phyloP scores from a whole-genome alignment of 2,113 vertebrate species.

The Hippopotamus amphibius region DNA sequence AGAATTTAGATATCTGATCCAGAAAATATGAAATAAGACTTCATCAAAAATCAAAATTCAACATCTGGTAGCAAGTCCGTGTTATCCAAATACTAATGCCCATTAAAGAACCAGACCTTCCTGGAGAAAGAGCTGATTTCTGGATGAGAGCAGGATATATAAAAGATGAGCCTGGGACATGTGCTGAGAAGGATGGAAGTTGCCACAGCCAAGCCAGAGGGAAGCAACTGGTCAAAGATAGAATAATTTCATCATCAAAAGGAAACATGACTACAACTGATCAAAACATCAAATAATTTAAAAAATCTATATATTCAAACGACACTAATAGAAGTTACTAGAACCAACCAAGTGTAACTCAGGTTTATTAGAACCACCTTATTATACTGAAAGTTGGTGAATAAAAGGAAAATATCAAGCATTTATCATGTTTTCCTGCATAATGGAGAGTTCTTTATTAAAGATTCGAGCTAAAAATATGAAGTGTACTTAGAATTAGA shows the following conservation, averaged over 20 bases:
- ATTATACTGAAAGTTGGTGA: neutral
- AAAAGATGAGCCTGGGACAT: neutral
- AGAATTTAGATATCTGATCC: neutral
- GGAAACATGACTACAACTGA: neutral
- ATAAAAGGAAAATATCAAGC: neutral
- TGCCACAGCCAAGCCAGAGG: neutral
- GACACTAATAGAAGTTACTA: neutral
- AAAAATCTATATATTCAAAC: neutral
- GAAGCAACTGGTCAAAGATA: neutral
- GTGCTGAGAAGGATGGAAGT: neutral
- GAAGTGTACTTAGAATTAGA: neutral
- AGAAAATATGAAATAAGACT: neutral
- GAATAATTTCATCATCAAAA: neutral
- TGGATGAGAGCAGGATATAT: neutral
- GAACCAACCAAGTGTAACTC: neutral
- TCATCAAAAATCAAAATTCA: conserved; percentile 8
- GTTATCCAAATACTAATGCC: neutral
- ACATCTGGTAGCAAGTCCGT: neutral
- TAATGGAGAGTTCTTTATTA: neutral
- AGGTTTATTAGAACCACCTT: neutral
- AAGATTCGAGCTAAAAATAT: neutral
- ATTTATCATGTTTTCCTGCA: neutral
- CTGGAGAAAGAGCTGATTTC: neutral
- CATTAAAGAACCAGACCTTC: neutral
- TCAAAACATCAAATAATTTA: neutral